A percentile compares a stretch with the other conserved stretches of the same genome.
Conservation (phyloP, 2,888 invertebrate genomes). For the Rotaria sp. region DNA sequence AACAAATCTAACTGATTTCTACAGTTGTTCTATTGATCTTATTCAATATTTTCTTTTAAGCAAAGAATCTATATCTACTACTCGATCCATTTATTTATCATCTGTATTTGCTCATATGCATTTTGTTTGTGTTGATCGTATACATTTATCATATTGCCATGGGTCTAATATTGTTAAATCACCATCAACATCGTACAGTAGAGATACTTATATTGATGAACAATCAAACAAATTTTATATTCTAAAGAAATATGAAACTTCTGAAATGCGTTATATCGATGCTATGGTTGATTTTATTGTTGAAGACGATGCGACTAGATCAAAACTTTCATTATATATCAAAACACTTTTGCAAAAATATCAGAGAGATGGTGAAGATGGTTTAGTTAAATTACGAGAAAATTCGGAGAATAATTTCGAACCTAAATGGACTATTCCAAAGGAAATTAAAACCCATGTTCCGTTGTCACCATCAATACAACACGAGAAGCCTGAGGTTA, state of each 20-base stretch:
- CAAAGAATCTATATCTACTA: neutral
- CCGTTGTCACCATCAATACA: neutral
- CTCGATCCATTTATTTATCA: neutral
- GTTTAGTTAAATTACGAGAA: neutral
- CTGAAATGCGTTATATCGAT: neutral
- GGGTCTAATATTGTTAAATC: neutral
- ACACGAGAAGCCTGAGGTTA: neutral
- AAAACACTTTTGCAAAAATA: neutral
- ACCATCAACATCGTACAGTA: neutral
- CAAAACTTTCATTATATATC: neutral
- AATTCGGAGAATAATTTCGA: neutral
- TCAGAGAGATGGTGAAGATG: neutral
- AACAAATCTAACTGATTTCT: neutral
- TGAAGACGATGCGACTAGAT: neutral
- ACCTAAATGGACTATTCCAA: neutral
- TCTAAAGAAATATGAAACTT: neutral
- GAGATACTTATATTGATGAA: neutral
- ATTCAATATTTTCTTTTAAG: neutral
- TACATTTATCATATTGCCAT: neutral
- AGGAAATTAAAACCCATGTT: neutral
- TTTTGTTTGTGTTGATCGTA: neutral
- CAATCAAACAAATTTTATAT: neutral
- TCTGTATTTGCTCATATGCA: neutral
- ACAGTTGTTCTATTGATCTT: neutral
- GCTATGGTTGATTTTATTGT: neutral